Evolutionary conservation across 2,113 vertebrate species (phyloP), one percentile per base, ranked within the genome.

Genomic region (Tupaia chinensis): DNA sequence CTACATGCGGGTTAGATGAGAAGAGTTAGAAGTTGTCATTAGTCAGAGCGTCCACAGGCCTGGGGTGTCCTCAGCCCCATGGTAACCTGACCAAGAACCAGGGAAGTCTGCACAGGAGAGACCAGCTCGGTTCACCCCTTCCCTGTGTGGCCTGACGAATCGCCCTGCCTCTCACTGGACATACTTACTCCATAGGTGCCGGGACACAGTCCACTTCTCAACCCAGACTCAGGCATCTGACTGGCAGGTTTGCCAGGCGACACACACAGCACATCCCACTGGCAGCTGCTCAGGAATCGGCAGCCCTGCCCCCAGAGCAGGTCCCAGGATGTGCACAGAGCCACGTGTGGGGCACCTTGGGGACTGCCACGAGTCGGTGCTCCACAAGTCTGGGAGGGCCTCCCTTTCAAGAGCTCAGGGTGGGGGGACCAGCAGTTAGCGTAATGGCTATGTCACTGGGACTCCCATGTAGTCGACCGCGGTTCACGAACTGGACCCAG

Each of bases 241-340:
- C 16, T 8, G 32, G 16, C 2, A 22, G 58, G 17, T 4, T 56
- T 84, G 22, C 63, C 34, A 80, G n/a, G 6, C n/a, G 5, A 63
- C 44, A 25, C 16, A 17, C 34, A 23, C 9, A 20, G 4, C 53
- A 6, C 29, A 32, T 79, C 66, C 66, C 44, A 32, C 54, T 22
- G 20, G 20, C 54, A 34, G 19, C 29, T 32, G 7, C 94, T 92
- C 44, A 58, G 80, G 54, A 89, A 56, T 32, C 2, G 69, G 20
- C 29, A 63, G 10, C 68, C 60, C 1, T 72, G 19, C 13, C 58
- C 25, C 60, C 32, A 27, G 34, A 86, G 34, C 61, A 66, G 17
- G 27, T 76, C 76, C 70, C 34, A 32, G 66, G 4, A 3, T 0
- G 0, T 17, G 10, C n/a, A 20, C 16, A 1, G 17, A 80, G 19